phyloP scores from a whole-genome alignment of 2,888 invertebrate genomes.

The Dicyrtoma fusca region DNA sequence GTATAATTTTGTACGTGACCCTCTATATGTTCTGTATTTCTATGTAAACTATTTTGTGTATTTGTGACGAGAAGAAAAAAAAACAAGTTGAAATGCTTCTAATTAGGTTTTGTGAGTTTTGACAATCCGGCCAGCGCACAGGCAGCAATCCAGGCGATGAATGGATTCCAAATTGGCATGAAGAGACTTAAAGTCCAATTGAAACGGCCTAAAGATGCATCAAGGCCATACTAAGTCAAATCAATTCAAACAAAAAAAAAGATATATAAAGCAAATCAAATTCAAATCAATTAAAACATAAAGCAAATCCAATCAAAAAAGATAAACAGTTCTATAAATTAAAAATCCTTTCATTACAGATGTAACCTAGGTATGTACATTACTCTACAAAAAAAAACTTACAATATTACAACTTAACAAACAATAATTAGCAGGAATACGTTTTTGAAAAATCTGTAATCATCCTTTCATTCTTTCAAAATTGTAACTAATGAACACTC shows the following conservation, averaged over 20 bases:
- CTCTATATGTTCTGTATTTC: background rate
- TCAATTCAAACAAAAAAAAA: background rate
- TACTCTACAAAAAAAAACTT: too few species aligned
- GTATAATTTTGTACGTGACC: too few species aligned
- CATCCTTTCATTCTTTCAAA: too few species aligned
- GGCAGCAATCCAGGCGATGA: conserved; percentile 99
- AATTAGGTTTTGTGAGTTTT: conserved; percentile 96
- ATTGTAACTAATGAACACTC: too few species aligned
- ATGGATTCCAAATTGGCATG: conserved; percentile 99
- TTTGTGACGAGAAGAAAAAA: background rate
- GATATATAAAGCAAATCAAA: background rate
- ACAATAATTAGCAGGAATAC: too few species aligned
- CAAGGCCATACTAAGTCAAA: conserved; percentile 40
- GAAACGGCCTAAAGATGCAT: conserved; percentile 74
- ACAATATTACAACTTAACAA: too few species aligned
- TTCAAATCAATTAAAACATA: background rate
- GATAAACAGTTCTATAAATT: too few species aligned
- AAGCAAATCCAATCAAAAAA: too few species aligned
- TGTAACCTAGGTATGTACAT: too few species aligned
- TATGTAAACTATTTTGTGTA: background rate
- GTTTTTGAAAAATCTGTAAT: too few species aligned
- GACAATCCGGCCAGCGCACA: conserved; percentile 98
- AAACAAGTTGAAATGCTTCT: conserved; percentile 5
- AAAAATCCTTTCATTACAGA: too few species aligned
- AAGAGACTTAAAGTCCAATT: conserved; percentile 99